A percentile compares a stretch with the other conserved stretches of the same genome.
These are phyloP conservation scores for Melanotaenia pygmaea DNA, from an alignment of 2,797 vertebrate genomes.

Conservation along the genomic window DNA sequence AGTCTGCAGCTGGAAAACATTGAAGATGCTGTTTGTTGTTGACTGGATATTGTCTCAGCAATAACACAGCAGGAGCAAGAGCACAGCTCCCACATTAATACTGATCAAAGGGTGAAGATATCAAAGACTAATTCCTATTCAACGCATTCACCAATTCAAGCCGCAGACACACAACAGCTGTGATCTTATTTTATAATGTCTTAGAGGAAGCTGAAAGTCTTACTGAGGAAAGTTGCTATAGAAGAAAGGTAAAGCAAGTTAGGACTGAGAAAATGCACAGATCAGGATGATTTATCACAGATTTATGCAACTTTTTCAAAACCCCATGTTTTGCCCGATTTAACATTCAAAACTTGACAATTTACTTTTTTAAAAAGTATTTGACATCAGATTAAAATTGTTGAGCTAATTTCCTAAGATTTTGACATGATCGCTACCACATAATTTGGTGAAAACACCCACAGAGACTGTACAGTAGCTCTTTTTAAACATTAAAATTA, in stretches of 20 bases:
- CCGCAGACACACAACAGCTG: slow-evolving; percentile 42
- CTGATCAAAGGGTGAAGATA: slow-evolving; percentile 57
- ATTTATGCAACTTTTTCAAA: neutral
- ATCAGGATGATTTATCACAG: neutral
- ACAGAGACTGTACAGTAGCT: too few relatives aligned
- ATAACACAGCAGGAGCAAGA: slow-evolving; percentile 29
- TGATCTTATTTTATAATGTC: slow-evolving; percentile 35
- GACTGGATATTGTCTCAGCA: slow-evolving; percentile 32
- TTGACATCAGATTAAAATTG: too few relatives aligned
- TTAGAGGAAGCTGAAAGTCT: slow-evolving; percentile 21
- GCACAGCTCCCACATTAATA: slow-evolving; percentile 16
- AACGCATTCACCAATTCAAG: slow-evolving; percentile 23
- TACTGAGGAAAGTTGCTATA: neutral
- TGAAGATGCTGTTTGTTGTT: slow-evolving; percentile 42
- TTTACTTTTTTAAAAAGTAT: too few relatives aligned
- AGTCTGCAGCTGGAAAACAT: slow-evolving; percentile 23
- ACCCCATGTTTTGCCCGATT: neutral
- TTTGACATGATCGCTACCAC: too few relatives aligned
- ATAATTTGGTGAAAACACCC: too few relatives aligned
- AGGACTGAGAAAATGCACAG: neutral
- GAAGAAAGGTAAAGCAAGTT: neutral
- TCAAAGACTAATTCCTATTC: slow-evolving; percentile 52
- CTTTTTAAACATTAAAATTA: too few relatives aligned
- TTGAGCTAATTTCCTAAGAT: too few relatives aligned
- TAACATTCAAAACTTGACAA: too few relatives aligned